Base-by-base conservation (phyloP, 2,888 invertebrate species). In the Philereme vetulata region DNA sequence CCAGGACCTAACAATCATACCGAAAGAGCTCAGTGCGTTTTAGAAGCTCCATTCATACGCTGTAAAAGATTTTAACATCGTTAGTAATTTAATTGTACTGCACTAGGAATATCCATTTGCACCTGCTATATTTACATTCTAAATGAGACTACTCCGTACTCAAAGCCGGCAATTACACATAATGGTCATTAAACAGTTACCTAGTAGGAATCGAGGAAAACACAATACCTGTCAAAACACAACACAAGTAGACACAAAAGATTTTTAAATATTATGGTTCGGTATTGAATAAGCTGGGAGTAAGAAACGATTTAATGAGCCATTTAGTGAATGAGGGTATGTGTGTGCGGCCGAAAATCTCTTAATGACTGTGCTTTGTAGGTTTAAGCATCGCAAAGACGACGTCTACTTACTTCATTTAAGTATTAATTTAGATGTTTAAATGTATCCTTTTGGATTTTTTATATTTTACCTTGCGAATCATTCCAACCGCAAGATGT, bases 111-210 rank as follows among this genome's bases (percentile, higher is more conserved):
- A 72, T 64, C 69, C 74, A 74, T 75, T 73, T 66, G 67, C 70
- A 76, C 73, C 73, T 74, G 73, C 47, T 60, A 56, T 76, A 75
- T 76, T 76, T 72, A 71, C 77, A 71, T 73, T 71, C 64, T 55
- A 67, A 75, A 74, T 74, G 73, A 66, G 68, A 62, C 64, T 33
- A 34, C 10, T 4, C 54, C 38, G 8, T 40, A 10, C 50, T 45
- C 56, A 56, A 38, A 38, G 56, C 50, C 7, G 50, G 21, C 1
- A 21, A 21, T 50, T 10, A 47, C 38, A 38, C 8, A 4, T 38
- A 38, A 38, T 38, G 7, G 3, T 6, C 38, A 38, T 38, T 38
- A 6, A 38, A 38, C 8, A 36, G 35, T 36, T 36, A 6, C 35
- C 5, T 21, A 21, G 21, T 21, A 21, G 21, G 21, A 21, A 21